These are phyloP conservation scores for Agrypnia vestita DNA, from an alignment of 1,140 invertebrate genomes.

Conservation along the genomic window DNA sequence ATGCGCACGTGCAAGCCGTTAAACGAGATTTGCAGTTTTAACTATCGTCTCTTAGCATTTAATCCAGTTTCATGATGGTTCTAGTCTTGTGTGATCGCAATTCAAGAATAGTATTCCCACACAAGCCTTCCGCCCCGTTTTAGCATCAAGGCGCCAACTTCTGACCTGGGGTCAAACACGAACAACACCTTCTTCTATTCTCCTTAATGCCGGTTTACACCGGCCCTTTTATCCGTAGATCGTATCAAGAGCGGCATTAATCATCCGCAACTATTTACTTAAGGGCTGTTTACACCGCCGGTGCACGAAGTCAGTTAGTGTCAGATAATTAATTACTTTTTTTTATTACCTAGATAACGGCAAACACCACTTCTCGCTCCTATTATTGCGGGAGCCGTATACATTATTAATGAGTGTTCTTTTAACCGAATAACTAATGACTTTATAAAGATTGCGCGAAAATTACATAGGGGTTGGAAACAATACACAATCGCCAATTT, in stretches of 20 bases:
- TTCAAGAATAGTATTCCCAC: no score
- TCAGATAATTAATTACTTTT: constrained; percentile 9
- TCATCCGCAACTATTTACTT: constrained; percentile 8
- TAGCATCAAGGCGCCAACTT: no score
- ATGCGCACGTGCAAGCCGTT: no score
- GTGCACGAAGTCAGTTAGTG: constrained; percentile 15
- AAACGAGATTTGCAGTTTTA: no score
- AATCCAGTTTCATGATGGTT: no score
- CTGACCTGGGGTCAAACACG: no score
- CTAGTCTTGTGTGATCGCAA: no score
- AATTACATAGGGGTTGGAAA: neutral
- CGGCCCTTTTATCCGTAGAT: neutral
- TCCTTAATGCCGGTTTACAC: neutral
- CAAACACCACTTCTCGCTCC: constrained; percentile 5
- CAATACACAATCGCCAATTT: neutral
- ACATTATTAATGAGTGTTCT: constrained; percentile 1
- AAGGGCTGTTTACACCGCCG: constrained; percentile 9
- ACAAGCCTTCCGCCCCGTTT: no score
- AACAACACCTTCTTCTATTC: neutral
- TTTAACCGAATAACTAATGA: constrained; percentile 10
- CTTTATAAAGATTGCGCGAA: neutral
- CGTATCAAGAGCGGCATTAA: neutral
- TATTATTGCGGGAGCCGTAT: neutral
- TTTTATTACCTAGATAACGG: neutral
- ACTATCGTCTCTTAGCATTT: no score